Percentiles rank a stretch among this genome's conserved stretches.
These are phyloP conservation scores for Orchesella flavescens DNA, from an alignment of 2,888 invertebrate genomes.

Conservation along the genomic window DNA sequence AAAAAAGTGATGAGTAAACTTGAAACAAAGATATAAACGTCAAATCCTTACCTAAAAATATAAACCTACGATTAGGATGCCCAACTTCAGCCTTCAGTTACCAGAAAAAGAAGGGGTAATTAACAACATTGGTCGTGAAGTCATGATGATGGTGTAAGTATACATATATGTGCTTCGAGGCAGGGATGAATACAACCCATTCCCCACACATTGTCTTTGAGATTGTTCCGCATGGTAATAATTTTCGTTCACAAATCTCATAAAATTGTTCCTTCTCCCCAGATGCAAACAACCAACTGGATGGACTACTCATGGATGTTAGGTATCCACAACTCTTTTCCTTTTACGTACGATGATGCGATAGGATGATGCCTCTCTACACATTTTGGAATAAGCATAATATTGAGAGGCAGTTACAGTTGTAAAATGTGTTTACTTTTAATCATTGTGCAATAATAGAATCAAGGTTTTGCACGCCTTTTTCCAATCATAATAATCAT, in stretches of 20 bases:
- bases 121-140: constrained; percentile 3
- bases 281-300: not conserved
- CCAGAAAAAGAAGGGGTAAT: constrained; percentile 27
- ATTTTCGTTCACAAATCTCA: not conserved
- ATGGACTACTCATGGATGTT: not conserved
- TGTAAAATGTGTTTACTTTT: constrained; percentile 31
- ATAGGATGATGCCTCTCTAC: no score
- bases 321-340: not conserved
- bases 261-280: not conserved
- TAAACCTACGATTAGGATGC: not conserved
- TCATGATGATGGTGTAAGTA: not conserved
- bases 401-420: constrained; percentile 8
- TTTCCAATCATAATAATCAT: constrained; percentile 28
- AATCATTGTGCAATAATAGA: constrained; percentile 40
- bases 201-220: constrained; percentile 21
- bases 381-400: not conserved
- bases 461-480: constrained; percentile 43
- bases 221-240: constrained; percentile 22
- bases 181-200: constrained; percentile 8
- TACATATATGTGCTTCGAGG: constrained; percentile 4
- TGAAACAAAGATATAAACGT: not conserved
- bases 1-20: not conserved
- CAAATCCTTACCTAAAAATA: not conserved
- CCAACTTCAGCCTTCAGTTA: constrained; percentile 1
- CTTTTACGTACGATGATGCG: no score